phyloP scores from a whole-genome alignment of 2,888 invertebrate species.

The Lasioglossum malachurum region DNA sequence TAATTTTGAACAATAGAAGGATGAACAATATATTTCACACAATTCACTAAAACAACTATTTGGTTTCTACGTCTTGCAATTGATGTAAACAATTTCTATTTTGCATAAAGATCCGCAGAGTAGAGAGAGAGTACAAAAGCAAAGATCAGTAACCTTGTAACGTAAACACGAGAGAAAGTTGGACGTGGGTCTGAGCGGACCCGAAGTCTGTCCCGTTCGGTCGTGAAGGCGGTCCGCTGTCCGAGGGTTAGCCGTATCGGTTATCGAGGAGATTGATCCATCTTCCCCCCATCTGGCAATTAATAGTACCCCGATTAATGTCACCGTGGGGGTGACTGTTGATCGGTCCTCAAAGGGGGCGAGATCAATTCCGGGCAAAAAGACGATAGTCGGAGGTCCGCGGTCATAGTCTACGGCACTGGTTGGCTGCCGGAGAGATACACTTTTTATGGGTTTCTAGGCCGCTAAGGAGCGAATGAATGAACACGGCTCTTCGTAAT shows the following conservation, averaged over 20 bases:
- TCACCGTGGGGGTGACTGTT: constrained; percentile 30
- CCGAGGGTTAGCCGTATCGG: constrained; percentile 12
- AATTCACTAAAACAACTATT: neutral
- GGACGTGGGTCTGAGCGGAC: neutral
- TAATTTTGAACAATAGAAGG: neutral
- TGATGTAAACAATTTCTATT: neutral
- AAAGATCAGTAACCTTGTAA: neutral
- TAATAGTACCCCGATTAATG: constrained; percentile 49
- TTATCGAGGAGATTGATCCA: constrained; percentile 6
- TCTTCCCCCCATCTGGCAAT: constrained; percentile 31
- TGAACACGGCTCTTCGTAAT: constrained; percentile 83
- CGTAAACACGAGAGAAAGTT: neutral
- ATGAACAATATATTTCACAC: neutral
- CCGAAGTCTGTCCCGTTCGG: neutral
- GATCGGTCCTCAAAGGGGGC: constrained; percentile 32
- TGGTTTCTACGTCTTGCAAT: neutral
- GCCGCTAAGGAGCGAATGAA: constrained; percentile 83
- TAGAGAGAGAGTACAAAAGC: neutral
- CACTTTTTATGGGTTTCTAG: constrained; percentile 84
- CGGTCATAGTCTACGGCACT: constrained; percentile 69
- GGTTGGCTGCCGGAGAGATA: constrained; percentile 69
- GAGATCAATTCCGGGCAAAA: constrained; percentile 30
- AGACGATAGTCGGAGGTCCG: constrained; percentile 40
- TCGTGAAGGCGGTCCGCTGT: neutral
- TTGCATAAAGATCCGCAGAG: neutral